Percentiles rank a stretch among this genome's conserved stretches.
Conservation (phyloP, 2,888 invertebrate species). For the Platynereis dumerilii region DNA sequence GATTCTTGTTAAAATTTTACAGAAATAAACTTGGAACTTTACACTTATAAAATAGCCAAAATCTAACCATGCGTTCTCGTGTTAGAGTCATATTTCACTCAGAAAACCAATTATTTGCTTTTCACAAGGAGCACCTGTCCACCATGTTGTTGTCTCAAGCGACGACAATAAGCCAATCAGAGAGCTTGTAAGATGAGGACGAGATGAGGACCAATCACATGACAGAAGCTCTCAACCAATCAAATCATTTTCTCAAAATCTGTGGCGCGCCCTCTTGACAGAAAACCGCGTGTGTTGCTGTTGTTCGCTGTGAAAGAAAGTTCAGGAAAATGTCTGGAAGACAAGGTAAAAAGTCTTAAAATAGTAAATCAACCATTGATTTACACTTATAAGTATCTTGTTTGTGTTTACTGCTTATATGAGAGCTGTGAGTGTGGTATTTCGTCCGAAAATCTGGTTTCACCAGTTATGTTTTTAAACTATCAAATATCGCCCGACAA, state of each 20-base stretch:
- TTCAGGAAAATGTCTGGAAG: constrained; percentile 21
- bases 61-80: no score
- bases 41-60: no score
- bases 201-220: not conserved
- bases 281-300: not conserved
- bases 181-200: not conserved
- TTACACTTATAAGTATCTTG: no score
- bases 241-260: not conserved
- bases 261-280: not conserved
- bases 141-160: constrained; percentile 24
- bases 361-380: no score
- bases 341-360: constrained; percentile 26
- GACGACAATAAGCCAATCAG: constrained; percentile 2
- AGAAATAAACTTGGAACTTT: no score
- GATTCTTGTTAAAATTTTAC: no score
- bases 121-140: not conserved
- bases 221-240: not conserved
- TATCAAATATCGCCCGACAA: not conserved
- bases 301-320: not conserved
- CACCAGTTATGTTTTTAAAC: no score
- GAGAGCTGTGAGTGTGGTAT: no score
- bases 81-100: no score
- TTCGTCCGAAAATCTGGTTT: no score
- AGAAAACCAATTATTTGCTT: not conserved
- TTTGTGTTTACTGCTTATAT: no score